These are phyloP conservation scores for chimpanzee (Pan troglodytes) DNA, from an alignment of 2,113 vertebrate genomes.

Conservation along the genomic window NHGRI_mPanTro3-v2.1_pri NC_072414.2:58093501-58094000, in stretches of 20 bases:
- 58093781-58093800: not conserved
- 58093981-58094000: not conserved
- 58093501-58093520: not conserved
- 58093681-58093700: not conserved
- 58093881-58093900: not conserved
- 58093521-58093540: not conserved
- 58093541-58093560: not conserved
- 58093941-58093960: rapidly evolving
- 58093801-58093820: not conserved
- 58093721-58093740: not conserved
- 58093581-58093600: not conserved
- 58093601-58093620: not conserved
- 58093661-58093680: not conserved
- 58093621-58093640: not conserved
- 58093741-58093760: not conserved
- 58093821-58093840: not conserved
- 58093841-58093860: not conserved
- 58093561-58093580: not conserved
- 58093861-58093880: not conserved
- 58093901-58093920: not conserved
- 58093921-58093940: not conserved
- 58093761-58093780: not conserved
- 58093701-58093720: not conserved
- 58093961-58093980: not conserved
- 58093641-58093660: not conserved